Percentiles rank a stretch among this genome's conserved stretches.
Conservation (phyloP, 92 coral and sea anemone genomes). For the Muricea muricata region DNA sequence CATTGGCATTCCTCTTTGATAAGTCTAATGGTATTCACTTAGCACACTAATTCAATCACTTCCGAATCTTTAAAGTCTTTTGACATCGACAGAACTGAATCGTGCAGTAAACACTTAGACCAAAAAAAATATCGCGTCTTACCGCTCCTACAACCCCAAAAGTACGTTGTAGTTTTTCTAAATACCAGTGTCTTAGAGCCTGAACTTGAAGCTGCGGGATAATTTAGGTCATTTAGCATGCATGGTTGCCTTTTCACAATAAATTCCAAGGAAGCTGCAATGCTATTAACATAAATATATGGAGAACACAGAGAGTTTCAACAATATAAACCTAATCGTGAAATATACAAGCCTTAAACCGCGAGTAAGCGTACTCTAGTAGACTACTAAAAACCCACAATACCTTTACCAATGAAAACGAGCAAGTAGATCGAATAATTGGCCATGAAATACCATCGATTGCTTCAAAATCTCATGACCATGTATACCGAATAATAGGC, state of each 20-base stretch:
- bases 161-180: not conserved
- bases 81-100: not conserved
- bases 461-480: not conserved
- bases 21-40: constrained; percentile 84
- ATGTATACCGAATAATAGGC: not conserved
- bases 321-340: not conserved
- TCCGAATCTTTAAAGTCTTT: constrained; percentile 22
- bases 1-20: constrained; percentile 60
- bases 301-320: constrained; percentile 5
- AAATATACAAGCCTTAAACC: not conserved
- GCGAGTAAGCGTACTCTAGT: not conserved
- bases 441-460: not conserved
- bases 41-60: constrained; percentile 75
- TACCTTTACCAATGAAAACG: not conserved
- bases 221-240: constrained; percentile 33
- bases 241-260: constrained; percentile 23
- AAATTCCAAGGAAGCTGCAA: constrained; percentile 11
- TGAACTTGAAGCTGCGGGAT: not conserved
- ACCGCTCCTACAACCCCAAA: not conserved
- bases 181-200: not conserved
- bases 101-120: not conserved
- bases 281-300: constrained; percentile 31
- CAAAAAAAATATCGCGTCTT: not conserved
- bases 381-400: not conserved
- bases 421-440: not conserved